Conservation (phyloP, 2,113 vertebrate species). For the Andinoacara biseriatus region DNA sequence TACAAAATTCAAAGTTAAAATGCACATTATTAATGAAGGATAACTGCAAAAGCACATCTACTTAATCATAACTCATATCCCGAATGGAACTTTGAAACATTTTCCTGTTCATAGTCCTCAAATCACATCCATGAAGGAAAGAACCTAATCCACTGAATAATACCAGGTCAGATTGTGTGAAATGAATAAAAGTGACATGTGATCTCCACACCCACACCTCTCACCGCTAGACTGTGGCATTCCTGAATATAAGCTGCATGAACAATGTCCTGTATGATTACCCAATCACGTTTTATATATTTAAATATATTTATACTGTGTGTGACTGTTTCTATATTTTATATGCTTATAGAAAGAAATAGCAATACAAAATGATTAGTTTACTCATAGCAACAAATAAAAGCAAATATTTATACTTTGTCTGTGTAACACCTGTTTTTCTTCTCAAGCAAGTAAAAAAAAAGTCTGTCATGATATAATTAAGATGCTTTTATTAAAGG, state of each 20-base stretch:
- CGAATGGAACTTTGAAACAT: no score
- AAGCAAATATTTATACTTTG: rapidly evolving
- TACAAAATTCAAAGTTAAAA: background rate
- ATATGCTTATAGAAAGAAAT: background rate
- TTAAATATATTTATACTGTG: background rate
- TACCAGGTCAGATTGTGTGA: no score
- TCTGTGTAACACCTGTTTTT: background rate
- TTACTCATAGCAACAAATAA: background rate
- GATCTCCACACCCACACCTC: background rate
- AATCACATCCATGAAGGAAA: background rate
- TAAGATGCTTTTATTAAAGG: background rate
- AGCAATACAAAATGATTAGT: background rate
- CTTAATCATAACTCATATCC: background rate
- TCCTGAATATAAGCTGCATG: background rate
- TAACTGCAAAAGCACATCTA: background rate
- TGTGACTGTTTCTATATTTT: background rate
- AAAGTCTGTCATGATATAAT: background rate
- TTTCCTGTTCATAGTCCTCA: background rate
- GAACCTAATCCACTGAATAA: background rate
- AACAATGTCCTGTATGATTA: background rate
- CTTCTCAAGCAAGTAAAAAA: background rate
- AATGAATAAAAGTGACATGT: background rate
- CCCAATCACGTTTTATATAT: background rate
- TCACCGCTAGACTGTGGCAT: background rate
- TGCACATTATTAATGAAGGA: background rate